Evolutionary conservation across 2,797 vertebrate genomes (phyloP), one percentile per base, ranked within the genome.

Genomic region (Clarias platycephalus): DNA sequence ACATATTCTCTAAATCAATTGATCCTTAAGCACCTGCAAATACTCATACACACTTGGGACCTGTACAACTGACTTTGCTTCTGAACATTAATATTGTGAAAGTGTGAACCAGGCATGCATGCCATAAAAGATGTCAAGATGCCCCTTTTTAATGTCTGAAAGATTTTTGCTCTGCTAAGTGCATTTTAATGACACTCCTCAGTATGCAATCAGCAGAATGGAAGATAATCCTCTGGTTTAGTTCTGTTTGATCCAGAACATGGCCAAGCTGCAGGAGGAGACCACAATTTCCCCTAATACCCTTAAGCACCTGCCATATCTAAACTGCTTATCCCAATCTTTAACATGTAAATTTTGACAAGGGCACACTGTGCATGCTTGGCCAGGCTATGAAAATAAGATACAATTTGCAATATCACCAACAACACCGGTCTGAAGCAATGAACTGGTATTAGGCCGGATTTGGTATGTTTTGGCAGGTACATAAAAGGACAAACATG

Each of bases 191-290:
- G 34, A 72, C 6, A 76, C 24, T 31, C 53, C 31, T 78, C 34
- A 62, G 62, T 40, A 76, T 67, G 31, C 55, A 57, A 49, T 63
- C n/a, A 58, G 10, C n/a, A 57, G 28, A 60, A 81, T 63, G 31
- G 75, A 78, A 78, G 57, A n/a, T 70, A 84, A 71, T 70, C 75
- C 68, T 78, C 26, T 24, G 55, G 77, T 70, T 84, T 80, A 74
- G 68, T 72, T 75, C 49, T 66, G 16, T 85, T 66, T 85, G 84
- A 63, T 67, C 31, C 44, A 66, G 70, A 74, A 85, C 60, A 74
- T 66, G 58, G 44, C 58, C 66, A 85, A 85, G 78, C 77, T 84
- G 28, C 58, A 57, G 34, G 15, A 49, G n/a, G 40, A 72, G 26
- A 53, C 58, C 44, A 80, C 58, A 80, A 40, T 74, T n/a, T 71